These are phyloP conservation scores for Trachelus tabidus DNA, from an alignment of 2,888 invertebrate species.

Conservation along the genomic window DNA sequence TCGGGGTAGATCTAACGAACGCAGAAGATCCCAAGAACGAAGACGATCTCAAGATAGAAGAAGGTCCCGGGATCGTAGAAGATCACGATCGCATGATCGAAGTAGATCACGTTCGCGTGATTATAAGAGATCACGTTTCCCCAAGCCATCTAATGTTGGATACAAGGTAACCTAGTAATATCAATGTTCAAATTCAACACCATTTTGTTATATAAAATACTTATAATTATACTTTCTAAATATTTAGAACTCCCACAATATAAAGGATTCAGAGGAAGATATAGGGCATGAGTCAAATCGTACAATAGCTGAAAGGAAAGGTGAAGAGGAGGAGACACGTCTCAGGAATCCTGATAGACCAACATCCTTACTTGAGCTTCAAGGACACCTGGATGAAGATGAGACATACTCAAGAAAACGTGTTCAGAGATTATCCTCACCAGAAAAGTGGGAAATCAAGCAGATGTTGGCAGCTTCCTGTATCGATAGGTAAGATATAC, in stretches of 20 bases:
- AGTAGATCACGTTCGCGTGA: conserved; percentile 32
- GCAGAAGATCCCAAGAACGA: conserved; percentile 53
- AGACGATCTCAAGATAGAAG: conserved; percentile 31
- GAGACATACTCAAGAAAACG: conserved; percentile 86
- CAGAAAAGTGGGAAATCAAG: conserved; percentile 97
- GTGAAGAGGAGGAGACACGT: conserved; percentile 74
- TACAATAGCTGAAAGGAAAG: conserved; percentile 74
- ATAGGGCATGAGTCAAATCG: conserved; percentile 96
- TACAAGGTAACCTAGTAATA: conserved; percentile 69
- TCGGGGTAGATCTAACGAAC: conserved; percentile 56
- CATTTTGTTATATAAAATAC: background rate
- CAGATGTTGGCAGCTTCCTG: conserved; percentile 71
- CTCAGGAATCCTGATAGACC: conserved; percentile 95
- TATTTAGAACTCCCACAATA: conserved; percentile 87
- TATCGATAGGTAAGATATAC: conserved; percentile 45
- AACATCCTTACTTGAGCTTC: conserved; percentile 67
- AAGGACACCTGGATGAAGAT: conserved; percentile 76
- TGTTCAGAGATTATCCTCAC: conserved; percentile 93
- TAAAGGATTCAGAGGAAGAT: conserved; percentile 98
- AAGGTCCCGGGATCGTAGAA: conserved; percentile 42
- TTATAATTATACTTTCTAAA: background rate
- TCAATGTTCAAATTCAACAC: background rate
- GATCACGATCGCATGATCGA: conserved; percentile 41
- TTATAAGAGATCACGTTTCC: conserved; percentile 62
- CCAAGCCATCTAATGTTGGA: conserved; percentile 91